These are phyloP conservation scores for Hippocampus abdominalis DNA, from an alignment of 2,113 vertebrate species.

Conservation along the genomic window DNA sequence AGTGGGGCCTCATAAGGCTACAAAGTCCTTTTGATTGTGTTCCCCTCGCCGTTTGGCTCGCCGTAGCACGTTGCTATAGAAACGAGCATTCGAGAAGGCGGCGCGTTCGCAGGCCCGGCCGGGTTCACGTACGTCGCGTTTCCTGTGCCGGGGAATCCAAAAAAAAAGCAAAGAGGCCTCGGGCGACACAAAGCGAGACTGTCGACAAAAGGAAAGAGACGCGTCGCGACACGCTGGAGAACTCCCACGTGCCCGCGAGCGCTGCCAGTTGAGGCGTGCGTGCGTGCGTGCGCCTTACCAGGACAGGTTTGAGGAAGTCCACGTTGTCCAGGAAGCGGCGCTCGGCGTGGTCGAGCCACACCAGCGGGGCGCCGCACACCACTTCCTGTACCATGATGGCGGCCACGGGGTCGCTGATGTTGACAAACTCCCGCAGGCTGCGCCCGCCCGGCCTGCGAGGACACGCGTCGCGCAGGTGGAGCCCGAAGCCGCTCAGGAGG, in stretches of 20 bases:
- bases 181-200: constrained; percentile 43
- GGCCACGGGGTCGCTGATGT: constrained; percentile 54
- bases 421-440: constrained; percentile 69
- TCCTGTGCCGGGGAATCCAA: background rate
- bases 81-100: background rate
- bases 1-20: background rate
- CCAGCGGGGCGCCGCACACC: constrained; percentile 69
- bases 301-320: constrained; percentile 80
- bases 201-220: background rate
- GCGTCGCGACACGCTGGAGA: constrained; percentile 29
- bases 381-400: constrained; percentile 51
- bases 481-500: constrained; percentile 76
- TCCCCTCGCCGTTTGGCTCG: background rate
- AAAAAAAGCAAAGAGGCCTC: constrained; percentile 39
- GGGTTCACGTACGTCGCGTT: constrained; percentile 30
- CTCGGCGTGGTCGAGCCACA: constrained; percentile 72
- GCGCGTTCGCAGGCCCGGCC: no score
- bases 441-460: constrained; percentile 34
- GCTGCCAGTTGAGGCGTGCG: constrained; percentile 9
- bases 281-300: constrained; percentile 58
- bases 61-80: constrained; percentile 21
- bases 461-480: constrained; percentile 78
- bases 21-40: background rate
- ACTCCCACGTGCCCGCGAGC: constrained; percentile 23
- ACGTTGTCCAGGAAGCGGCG: constrained; percentile 73